A percentile compares a stretch with the other conserved stretches of the same genome.
Conservation (phyloP, 2,797 vertebrate species). For the Paguma larvata region DNA sequence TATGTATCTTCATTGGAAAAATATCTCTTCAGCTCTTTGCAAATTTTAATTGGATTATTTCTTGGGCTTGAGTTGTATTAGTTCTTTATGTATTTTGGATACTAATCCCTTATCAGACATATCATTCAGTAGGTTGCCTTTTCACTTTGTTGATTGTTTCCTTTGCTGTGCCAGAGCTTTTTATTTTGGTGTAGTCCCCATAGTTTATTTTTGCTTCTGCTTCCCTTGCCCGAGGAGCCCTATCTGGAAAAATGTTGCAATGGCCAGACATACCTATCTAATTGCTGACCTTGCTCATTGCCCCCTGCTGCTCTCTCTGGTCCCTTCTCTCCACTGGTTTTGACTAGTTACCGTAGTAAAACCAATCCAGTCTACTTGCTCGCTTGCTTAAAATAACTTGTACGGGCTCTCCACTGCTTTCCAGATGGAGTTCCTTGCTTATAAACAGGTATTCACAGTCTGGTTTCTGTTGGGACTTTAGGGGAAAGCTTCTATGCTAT, state of each 20-base stretch:
- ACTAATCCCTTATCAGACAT: neutral
- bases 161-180: neutral
- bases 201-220: neutral
- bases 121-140: neutral
- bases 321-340: neutral
- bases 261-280: neutral
- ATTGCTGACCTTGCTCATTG: neutral
- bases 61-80: neutral
- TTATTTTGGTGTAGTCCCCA: neutral
- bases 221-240: neutral
- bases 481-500: neutral
- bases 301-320: neutral
- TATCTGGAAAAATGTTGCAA: neutral
- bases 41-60: neutral
- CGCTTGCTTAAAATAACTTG: neutral
- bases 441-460: neutral
- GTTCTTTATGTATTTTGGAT: neutral
- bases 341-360: neutral
- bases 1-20: neutral
- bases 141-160: neutral
- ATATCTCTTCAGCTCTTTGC: neutral
- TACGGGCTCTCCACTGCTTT: neutral
- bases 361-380: neutral
- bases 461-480: neutral
- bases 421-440: neutral